Conservation (phyloP, 2,888 invertebrate genomes). For the Dryobotodes eremita region DNA sequence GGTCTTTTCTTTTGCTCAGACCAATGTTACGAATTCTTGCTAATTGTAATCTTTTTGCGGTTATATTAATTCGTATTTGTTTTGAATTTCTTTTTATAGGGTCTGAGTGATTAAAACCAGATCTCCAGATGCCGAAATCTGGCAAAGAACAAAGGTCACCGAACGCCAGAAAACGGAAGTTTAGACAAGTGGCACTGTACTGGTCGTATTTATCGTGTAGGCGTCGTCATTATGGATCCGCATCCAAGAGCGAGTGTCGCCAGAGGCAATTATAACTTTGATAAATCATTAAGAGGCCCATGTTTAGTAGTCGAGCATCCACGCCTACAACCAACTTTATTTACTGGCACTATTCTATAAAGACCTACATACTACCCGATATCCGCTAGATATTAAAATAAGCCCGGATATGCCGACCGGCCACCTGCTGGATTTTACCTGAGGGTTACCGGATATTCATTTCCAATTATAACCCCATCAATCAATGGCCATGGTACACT, state of each 20-base stretch:
- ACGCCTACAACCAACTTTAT: too few relatives aligned
- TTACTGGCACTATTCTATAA: too few relatives aligned
- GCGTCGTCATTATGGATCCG: background rate
- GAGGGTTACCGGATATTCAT: too few relatives aligned
- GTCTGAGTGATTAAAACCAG: background rate
- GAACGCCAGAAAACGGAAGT: background rate
- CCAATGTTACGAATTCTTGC: background rate
- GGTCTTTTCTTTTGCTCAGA: background rate
- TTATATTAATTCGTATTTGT: background rate
- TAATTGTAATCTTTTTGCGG: background rate
- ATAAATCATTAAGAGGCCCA: too few relatives aligned
- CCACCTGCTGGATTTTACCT: too few relatives aligned
- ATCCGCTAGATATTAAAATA: too few relatives aligned
- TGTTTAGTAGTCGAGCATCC: too few relatives aligned
- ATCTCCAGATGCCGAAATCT: background rate
- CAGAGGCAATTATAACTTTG: too few relatives aligned
- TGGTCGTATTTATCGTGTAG: background rate
- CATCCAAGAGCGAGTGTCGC: too few relatives aligned
- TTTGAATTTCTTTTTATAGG: background rate
- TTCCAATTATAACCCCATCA: too few relatives aligned
- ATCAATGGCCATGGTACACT: constrained; percentile 44
- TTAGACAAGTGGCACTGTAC: background rate
- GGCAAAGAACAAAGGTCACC: constrained; percentile 9
- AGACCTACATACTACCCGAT: too few relatives aligned
- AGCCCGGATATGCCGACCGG: too few relatives aligned